Evolutionary conservation across 2,797 vertebrate genomes (phyloP), one percentile per base, ranked within the genome.

Genomic region (Lepus townsendii): DNA sequence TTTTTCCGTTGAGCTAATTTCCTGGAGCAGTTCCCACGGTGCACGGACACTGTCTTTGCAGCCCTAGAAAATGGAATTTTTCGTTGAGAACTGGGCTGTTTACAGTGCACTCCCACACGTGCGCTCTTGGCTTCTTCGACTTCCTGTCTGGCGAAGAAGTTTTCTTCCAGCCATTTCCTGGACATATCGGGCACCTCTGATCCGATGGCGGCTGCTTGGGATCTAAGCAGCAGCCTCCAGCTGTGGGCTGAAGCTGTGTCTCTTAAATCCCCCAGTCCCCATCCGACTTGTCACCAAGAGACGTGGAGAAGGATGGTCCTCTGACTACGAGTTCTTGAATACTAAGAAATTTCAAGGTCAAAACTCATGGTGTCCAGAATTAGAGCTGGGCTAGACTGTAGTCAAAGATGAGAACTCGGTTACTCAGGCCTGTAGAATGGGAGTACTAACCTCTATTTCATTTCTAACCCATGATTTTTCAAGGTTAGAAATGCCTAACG

Each of bases 81-180:
- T 83, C 66, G 24, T 27, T 79, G 83, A 90, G 83, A 89, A 90
- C 1, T 72, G 71, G 79, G 65, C 88, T n/a, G 42, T 82, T 62
- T 77, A 10, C 4, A 47, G 14, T 5, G 50, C 63, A 20, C 14
- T 83, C 75, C 63, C 52, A 71, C 38, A 54, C 35, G 72, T 65
- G 42, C 3, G 24, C 12, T 75, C 68, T 77, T 47, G 65, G 50
- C 62, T 38, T 89, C 75, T 16, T 88, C 54, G 16, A 90, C 91
- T 82, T 95, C 92, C 88, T 72, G 3, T 94, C 42, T 79, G 62
- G 47, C 16, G 9, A 52, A 79, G 71, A 79, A 89, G 60, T 60
- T 80, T 79, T 93, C 76, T 32, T 82, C 60, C 7, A 66, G 54
- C 17, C 16, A 65, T 88, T 90, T 93, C n/a, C 52, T 79, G 91